phyloP scores from a whole-genome alignment of 2,888 invertebrate genomes.

The Ichneumoninae sp. region DNA sequence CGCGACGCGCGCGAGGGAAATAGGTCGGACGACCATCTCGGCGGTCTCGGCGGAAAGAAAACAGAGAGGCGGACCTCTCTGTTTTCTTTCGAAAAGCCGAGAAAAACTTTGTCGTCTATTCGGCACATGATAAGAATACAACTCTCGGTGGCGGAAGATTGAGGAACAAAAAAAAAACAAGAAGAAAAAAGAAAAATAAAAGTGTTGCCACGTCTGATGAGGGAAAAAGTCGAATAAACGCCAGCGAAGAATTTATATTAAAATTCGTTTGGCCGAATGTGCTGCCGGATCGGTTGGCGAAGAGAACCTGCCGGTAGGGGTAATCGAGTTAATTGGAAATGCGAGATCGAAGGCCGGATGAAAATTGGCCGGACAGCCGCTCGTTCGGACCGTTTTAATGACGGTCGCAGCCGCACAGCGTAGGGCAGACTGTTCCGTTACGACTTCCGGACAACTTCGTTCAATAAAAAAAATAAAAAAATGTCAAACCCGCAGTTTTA shows the following conservation, averaged over 20 bases:
- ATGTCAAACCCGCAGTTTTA: not conserved
- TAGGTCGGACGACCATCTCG: slow-evolving; percentile 4
- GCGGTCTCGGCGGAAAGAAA: too few species aligned
- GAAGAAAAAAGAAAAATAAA: not conserved
- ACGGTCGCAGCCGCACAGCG: not conserved
- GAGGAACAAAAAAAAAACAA: not conserved
- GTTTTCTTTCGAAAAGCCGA: slow-evolving; percentile 16
- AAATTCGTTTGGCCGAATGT: slow-evolving; percentile 1
- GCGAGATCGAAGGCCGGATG: not conserved
- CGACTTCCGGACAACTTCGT: not conserved
- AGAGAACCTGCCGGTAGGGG: not conserved
- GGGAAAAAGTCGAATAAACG: not conserved
- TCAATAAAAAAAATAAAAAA: not conserved
- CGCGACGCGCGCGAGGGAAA: slow-evolving; percentile 11
- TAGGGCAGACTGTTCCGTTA: not conserved
- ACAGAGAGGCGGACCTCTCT: slow-evolving; percentile 9
- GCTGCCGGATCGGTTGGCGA: not conserved
- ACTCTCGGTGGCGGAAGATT: not conserved
- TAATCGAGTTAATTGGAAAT: slow-evolving; percentile 13
- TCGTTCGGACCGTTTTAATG: slow-evolving; percentile 3
- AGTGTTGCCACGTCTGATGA: not conserved
- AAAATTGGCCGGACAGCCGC: slow-evolving; percentile 35
- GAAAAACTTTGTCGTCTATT: slow-evolving; percentile 25
- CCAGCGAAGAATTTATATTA: slow-evolving; percentile 20
- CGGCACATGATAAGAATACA: slow-evolving; percentile 12